phyloP scores from a whole-genome alignment of 2,797 vertebrate genomes.

The Siniperca obscura region DNA sequence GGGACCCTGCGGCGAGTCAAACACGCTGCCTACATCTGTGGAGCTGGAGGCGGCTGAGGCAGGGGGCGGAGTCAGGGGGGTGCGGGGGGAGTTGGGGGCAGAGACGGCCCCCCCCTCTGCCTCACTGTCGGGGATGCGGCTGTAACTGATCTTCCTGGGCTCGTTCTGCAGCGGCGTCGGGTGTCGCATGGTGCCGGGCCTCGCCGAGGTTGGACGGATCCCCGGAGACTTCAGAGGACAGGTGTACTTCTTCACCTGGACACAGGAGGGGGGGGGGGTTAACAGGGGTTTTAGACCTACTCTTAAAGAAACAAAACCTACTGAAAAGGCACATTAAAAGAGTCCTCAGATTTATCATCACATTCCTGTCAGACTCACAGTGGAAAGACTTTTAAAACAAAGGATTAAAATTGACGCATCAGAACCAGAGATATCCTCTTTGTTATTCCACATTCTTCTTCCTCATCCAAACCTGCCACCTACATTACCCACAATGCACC shows the following conservation, averaged over 20 bases:
- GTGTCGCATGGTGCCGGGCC: constrained; percentile 92
- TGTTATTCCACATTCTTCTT: not conserved
- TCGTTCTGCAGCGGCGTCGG: constrained; percentile 96
- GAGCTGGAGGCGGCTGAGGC: constrained; percentile 92
- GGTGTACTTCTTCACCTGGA: constrained; percentile 92
- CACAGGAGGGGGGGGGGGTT: not conserved
- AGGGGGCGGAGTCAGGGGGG: constrained; percentile 92
- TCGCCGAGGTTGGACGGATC: constrained; percentile 91
- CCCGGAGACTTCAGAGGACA: constrained; percentile 95
- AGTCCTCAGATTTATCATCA: too few relatives aligned
- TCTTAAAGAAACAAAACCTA: not conserved
- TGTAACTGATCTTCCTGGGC: constrained; percentile 97
- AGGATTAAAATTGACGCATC: too few relatives aligned
- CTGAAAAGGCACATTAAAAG: too few relatives aligned
- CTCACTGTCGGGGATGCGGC: constrained; percentile 94
- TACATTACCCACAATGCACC: not conserved
- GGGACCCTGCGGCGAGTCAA: constrained; percentile 91
- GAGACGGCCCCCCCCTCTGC: constrained; percentile 88
- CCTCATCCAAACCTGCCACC: too few relatives aligned
- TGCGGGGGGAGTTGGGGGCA: constrained; percentile 92
- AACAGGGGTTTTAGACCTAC: not conserved
- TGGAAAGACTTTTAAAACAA: too few relatives aligned
- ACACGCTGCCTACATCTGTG: constrained; percentile 94
- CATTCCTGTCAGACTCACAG: too few relatives aligned
- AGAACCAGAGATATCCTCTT: not conserved